These are phyloP conservation scores for Capromys pilorides DNA, from an alignment of 2,797 vertebrate genomes.

Conservation along the genomic window DNA sequence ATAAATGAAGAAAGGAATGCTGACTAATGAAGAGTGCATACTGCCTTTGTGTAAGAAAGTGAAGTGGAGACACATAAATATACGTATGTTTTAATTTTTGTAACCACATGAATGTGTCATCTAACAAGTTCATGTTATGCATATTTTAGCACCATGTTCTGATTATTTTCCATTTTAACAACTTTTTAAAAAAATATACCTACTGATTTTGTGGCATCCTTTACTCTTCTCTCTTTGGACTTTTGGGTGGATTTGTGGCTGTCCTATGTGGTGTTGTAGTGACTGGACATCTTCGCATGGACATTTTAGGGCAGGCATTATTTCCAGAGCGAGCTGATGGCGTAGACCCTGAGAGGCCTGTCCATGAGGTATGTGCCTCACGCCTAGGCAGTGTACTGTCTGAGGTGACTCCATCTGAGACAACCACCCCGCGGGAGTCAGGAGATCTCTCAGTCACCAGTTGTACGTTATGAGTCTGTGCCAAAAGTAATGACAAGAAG, in stretches of 20 bases:
- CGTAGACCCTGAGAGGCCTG: not conserved
- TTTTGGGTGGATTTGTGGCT: not conserved
- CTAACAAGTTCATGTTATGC: not conserved
- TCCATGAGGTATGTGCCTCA: no score
- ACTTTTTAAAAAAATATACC: not conserved
- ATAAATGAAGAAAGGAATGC: not conserved
- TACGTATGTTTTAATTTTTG: not conserved
- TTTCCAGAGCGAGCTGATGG: not conserved
- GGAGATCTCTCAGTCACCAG: not conserved
- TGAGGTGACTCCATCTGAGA: not conserved
- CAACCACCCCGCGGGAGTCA: not conserved
- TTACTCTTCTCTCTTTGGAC: not conserved
- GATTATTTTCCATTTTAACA: not conserved
- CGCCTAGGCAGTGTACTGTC: fast-evolving
- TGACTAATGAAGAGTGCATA: not conserved
- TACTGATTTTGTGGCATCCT: not conserved
- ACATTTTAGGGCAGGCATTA: not conserved
- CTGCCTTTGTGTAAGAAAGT: not conserved
- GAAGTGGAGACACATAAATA: not conserved
- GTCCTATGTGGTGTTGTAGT: not conserved
- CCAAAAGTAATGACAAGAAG: no score
- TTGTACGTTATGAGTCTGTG: no score
- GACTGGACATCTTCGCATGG: not conserved
- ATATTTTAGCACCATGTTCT: not conserved
- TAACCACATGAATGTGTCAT: not conserved